A percentile compares a stretch with the other conserved stretches of the same genome.
These are phyloP conservation scores for Podarcis cretensis DNA, from an alignment of 2,113 vertebrate species.

Conservation along the genomic window DNA sequence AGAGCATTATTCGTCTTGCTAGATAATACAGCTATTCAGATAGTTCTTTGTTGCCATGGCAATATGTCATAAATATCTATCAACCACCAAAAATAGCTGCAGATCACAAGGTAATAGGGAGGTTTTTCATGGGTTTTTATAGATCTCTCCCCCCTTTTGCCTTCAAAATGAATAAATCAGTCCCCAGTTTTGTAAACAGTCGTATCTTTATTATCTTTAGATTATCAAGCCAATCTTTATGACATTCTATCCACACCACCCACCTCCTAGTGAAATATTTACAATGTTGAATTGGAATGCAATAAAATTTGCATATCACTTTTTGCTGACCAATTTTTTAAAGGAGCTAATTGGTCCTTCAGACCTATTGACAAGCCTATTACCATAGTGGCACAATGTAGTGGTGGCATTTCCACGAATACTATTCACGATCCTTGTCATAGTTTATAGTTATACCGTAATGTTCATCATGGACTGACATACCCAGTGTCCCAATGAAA, in stretches of 20 bases:
- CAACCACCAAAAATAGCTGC: conserved; percentile 63
- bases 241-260: background rate
- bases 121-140: background rate
- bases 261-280: background rate
- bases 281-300: background rate
- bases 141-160: background rate
- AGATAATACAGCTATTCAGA: conserved; percentile 41
- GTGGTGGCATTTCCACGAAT: conserved; percentile 3
- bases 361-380: background rate
- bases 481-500: background rate
- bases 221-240: background rate
- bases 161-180: conserved; percentile 19
- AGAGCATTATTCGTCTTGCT: conserved; percentile 38
- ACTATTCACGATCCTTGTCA: conserved; percentile 8
- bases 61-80: conserved; percentile 59
- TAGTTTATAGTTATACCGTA: background rate
- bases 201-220: conserved; percentile 10
- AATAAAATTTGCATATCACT: background rate
- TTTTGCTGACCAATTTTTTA: conserved; percentile 15
- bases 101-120: conserved; percentile 40
- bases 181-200: conserved; percentile 17
- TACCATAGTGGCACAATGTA: background rate
- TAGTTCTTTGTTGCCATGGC: conserved; percentile 62
- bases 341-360: background rate
- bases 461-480: conserved; percentile 24